Base-by-base conservation (phyloP, 2,797 vertebrate genomes). In the Hoplostethus atlanticus region DNA sequence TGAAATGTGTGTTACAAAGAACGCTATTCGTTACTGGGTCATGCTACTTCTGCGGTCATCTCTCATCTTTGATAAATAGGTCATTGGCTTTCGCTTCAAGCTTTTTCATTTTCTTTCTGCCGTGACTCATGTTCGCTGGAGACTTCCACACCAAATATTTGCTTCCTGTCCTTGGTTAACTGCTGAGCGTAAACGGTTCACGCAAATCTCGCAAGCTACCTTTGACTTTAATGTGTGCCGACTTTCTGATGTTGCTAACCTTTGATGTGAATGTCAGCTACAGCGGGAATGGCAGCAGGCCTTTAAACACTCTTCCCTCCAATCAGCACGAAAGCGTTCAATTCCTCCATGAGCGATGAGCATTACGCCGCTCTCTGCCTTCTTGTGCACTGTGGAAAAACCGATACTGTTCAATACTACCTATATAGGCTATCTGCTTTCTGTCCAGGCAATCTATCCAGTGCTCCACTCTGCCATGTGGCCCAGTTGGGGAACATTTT, bases 331-430 rank as follows among this genome's bases (percentile, higher is more conserved):
- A 69, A 80, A 64, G 68, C 67, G 69, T 66, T 84, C 77, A 85
- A 71, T 84, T 78, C 57, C 62, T 78, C 48, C 73, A 53, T 25
- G 64, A 63, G 76, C 81, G 70, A 80, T 80, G 77, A 88, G 44
- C 75, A 25, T 28, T 36, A 68, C 63, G 58, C 65, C 71, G 31
- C 71, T 28, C 42, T 73, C 74, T 61, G 70, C 76, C 72, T 69
- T 84, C 61, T 88, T 84, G 64, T 76, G 64, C 75, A 28, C 46
- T 46, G 15, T 83, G 91, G 91, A 92, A 92, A 92, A 90, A 89
- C 79, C 90, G 73, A 91, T 92, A 79, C 36, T 46, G 69, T 54
- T 71, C 66, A 76, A 15, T 17, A 25, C 15, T 25, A 8, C 21
- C 21, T 44, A 15, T 8, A 28, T 28, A 7, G 31, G 31, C 54